These are phyloP conservation scores for Drosophila kepulauana DNA, from an alignment of 1,140 invertebrate genomes.

Conservation along the genomic window DNA sequence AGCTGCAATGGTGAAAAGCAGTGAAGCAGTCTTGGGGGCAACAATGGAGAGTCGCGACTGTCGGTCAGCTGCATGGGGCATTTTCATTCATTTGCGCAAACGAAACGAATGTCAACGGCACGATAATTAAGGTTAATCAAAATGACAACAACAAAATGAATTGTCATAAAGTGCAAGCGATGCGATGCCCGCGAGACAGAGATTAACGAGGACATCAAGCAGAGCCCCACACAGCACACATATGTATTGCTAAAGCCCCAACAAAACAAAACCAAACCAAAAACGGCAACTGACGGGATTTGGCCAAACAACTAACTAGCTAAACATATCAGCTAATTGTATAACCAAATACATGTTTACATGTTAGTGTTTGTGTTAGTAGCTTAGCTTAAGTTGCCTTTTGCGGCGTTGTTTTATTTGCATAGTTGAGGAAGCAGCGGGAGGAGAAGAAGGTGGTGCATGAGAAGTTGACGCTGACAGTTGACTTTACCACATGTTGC, in stretches of 20 bases:
- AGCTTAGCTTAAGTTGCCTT: conserved; percentile 25
- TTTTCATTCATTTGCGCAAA: conserved; percentile 40
- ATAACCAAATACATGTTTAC: conserved; percentile 33
- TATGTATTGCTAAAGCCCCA: neutral
- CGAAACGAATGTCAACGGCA: conserved; percentile 64
- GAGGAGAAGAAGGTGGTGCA: neutral
- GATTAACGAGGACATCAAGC: conserved; percentile 68
- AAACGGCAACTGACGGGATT: conserved; percentile 27
- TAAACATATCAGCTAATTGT: conserved; percentile 41
- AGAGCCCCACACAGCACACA: conserved; percentile 14
- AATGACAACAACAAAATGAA: conserved; percentile 60
- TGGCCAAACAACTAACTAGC: conserved; percentile 27
- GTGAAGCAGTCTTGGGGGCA: conserved; percentile 3
- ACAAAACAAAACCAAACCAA: conserved; percentile 1
- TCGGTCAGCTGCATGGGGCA: conserved; percentile 26
- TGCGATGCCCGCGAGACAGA: conserved; percentile 30
- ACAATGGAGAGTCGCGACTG: neutral
- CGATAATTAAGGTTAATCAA: conserved; percentile 80
- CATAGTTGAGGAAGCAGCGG: conserved; percentile 19
- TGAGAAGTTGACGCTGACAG: conserved; percentile 18
- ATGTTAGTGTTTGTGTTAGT: conserved; percentile 8
- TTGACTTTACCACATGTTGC: conserved; percentile 49
- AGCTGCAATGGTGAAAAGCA: conserved; percentile 1
- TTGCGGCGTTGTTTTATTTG: conserved; percentile 31
- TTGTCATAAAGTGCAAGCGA: conserved; percentile 43